These are phyloP conservation scores for Ormyrus labotus DNA, from an alignment of 2,888 invertebrate species.

Conservation along the genomic window DNA sequence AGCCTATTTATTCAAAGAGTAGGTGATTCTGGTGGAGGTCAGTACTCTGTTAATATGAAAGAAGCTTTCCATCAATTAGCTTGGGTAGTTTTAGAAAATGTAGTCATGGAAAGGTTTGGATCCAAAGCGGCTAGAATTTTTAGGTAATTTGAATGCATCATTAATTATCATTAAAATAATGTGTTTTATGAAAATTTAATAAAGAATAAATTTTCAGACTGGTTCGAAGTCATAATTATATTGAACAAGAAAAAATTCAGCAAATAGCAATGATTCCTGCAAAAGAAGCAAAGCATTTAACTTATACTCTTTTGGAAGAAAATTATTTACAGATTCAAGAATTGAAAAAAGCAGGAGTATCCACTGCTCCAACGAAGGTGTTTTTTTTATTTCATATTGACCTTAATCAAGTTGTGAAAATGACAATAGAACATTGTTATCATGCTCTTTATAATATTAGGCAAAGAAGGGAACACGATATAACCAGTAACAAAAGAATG, in stretches of 20 bases:
- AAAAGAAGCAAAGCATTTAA: slow-evolving; percentile 93
- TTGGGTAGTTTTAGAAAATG: slow-evolving; percentile 86
- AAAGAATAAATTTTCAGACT: slow-evolving; percentile 77
- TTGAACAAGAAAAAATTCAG: slow-evolving; percentile 95
- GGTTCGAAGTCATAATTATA: slow-evolving; percentile 86
- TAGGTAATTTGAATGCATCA: slow-evolving; percentile 74
- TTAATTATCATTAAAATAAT: slow-evolving; percentile 18
- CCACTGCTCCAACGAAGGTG: slow-evolving; percentile 87
- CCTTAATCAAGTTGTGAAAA: slow-evolving; percentile 82
- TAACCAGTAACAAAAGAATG: slow-evolving; percentile 84
- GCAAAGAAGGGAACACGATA: slow-evolving; percentile 81
- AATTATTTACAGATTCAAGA: slow-evolving; percentile 85
- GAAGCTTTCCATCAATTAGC: slow-evolving; percentile 84
- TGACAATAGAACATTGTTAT: slow-evolving; percentile 84
- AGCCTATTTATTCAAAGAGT: slow-evolving; percentile 85
- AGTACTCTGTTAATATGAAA: slow-evolving; percentile 85
- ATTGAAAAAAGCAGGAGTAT: slow-evolving; percentile 83
- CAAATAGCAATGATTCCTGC: slow-evolving; percentile 94
- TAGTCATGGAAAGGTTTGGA: slow-evolving; percentile 91
- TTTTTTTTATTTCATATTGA: slow-evolving; percentile 87
- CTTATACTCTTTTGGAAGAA: slow-evolving; percentile 90
- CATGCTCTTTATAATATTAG: slow-evolving; percentile 85
- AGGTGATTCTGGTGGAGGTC: slow-evolving; percentile 91
- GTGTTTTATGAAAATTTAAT: slow-evolving; percentile 18
- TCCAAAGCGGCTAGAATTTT: slow-evolving; percentile 91